These are phyloP conservation scores for Bombylius major DNA, from an alignment of 2,888 invertebrate genomes.

Conservation along the genomic window DNA sequence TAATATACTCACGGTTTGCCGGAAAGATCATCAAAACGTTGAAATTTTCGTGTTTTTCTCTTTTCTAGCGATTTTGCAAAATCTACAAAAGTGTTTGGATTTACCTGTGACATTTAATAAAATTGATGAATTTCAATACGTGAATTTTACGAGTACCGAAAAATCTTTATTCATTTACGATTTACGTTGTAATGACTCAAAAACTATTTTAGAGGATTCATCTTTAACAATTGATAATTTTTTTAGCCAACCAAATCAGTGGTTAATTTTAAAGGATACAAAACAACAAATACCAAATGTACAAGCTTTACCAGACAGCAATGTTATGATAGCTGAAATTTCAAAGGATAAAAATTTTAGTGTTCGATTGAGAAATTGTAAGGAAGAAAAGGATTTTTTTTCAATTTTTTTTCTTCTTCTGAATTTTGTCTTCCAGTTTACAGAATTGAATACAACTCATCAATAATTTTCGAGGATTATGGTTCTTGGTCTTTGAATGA, in stretches of 20 bases:
- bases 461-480: not conserved
- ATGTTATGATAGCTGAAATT: conserved; percentile 1
- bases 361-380: no score
- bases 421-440: conserved; percentile 5
- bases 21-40: no score
- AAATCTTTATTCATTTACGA: conserved; percentile 1
- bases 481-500: conserved; percentile 3
- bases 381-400: no score
- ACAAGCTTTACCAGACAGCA: conserved; percentile 5
- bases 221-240: not conserved
- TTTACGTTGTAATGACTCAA: conserved; percentile 2
- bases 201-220: not conserved
- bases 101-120: no score
- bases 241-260: conserved; percentile 5
- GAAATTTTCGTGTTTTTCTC: no score
- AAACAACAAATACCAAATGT: not conserved
- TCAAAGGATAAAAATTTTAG: not conserved
- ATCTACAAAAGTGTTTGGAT: no score
- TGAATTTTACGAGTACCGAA: no score
- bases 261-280: conserved; percentile 2
- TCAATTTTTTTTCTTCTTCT: no score
- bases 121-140: no score
- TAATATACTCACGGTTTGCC: no score
- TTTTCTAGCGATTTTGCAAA: no score
- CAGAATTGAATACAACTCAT: not conserved